phyloP scores from a whole-genome alignment of 2,797 vertebrate genomes.

The Capromys pilorides region DNA sequence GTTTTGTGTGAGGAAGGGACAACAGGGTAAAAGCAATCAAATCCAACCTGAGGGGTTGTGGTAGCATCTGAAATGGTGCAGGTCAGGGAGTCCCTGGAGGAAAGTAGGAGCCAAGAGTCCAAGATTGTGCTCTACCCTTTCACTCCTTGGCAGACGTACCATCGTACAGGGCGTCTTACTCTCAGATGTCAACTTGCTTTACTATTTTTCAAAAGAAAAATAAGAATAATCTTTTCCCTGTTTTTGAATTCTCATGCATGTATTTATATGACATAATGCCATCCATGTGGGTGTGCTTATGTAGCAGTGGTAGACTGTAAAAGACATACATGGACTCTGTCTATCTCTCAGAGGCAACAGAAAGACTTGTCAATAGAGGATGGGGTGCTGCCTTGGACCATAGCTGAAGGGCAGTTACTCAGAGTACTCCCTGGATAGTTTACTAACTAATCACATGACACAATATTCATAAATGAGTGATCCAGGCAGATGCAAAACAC shows the following conservation, averaged over 20 bases:
- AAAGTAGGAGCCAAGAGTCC: not conserved
- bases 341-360: not conserved
- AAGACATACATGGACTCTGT: not conserved
- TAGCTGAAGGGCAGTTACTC: not conserved
- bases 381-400: not conserved
- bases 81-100: not conserved
- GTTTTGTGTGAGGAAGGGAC: not conserved
- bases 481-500: slow-evolving; percentile 1
- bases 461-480: not conserved
- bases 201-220: slow-evolving; percentile 48
- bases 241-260: slow-evolving; percentile 3
- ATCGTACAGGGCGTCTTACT: not conserved
- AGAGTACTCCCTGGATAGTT: not conserved
- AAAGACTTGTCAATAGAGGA: not conserved
- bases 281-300: not conserved
- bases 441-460: not conserved
- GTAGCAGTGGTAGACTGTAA: not conserved
- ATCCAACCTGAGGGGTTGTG: not conserved
- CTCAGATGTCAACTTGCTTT: slow-evolving; percentile 21
- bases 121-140: not conserved
- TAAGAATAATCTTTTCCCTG: not conserved
- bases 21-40: not conserved
- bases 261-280: not conserved
- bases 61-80: not conserved
- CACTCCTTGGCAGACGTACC: not conserved